Conservation (phyloP, 2,113 vertebrate genomes). For the Marmota flaviventris region DNA sequence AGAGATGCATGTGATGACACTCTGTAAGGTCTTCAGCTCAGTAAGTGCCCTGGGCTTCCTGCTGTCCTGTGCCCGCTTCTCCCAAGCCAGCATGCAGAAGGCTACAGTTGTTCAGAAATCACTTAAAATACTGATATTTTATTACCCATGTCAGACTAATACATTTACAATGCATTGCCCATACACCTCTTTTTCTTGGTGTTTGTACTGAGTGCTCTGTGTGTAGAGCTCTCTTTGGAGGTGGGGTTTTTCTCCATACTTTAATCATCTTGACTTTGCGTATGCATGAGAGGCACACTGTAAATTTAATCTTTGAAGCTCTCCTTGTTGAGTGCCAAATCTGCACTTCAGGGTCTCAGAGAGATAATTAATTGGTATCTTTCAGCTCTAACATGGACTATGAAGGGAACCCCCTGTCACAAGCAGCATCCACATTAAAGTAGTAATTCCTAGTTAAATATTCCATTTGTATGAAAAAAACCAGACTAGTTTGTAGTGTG, state of each 20-base stretch:
- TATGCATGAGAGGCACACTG: not conserved
- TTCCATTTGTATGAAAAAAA: too few species aligned
- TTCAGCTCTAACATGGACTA: fast-evolving
- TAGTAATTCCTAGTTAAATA: not conserved
- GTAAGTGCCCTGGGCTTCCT: not conserved
- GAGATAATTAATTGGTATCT: not conserved
- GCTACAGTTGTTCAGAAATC: not conserved
- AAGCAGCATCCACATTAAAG: not conserved
- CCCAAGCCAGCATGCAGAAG: not conserved
- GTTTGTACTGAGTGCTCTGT: not conserved
- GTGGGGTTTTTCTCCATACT: not conserved
- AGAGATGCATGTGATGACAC: not conserved
- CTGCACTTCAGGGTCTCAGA: fast-evolving
- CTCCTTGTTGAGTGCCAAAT: not conserved
- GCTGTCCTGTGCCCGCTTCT: not conserved
- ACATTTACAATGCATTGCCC: not conserved
- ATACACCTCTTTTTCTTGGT: not conserved
- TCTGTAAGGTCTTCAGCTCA: not conserved
- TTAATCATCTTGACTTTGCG: not conserved
- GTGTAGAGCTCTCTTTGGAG: too few species aligned
- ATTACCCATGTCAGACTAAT: not conserved
- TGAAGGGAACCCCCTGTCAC: not conserved
- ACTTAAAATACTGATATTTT: not conserved
- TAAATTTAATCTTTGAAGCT: not conserved
- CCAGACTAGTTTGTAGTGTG: not conserved